Conservation (phyloP, 1,140 invertebrate species). For the Frieseomelitta varia region DNA sequence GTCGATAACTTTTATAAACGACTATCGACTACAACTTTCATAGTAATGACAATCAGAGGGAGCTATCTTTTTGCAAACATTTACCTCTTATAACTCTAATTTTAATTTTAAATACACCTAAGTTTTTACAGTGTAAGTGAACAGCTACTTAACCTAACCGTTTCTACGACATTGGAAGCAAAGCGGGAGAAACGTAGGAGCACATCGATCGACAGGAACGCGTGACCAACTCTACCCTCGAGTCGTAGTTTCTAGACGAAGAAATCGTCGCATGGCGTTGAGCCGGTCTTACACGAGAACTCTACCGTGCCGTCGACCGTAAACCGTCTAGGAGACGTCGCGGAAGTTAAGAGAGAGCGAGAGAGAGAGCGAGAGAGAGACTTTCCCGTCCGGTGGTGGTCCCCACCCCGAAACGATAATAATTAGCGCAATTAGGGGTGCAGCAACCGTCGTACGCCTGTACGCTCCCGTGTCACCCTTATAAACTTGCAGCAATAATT, state of each 20-base stretch:
- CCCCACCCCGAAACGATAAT: slow-evolving; percentile 62
- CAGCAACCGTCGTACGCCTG: slow-evolving; percentile 34
- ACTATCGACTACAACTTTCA: too few relatives aligned
- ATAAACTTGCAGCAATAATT: slow-evolving; percentile 66
- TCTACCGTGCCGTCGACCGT: slow-evolving; percentile 55
- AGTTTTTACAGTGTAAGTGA: too few relatives aligned
- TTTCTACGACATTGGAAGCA: too few relatives aligned
- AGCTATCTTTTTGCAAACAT: too few relatives aligned
- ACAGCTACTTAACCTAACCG: too few relatives aligned
- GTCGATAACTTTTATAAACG: too few relatives aligned
- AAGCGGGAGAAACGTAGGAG: too few relatives aligned
- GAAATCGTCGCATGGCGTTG: slow-evolving; percentile 41
- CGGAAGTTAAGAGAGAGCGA: slow-evolving; percentile 36
- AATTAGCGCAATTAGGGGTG: slow-evolving; percentile 68
- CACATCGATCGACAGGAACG: neutral
- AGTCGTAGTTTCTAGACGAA: slow-evolving; percentile 2
- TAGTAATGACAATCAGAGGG: too few relatives aligned
- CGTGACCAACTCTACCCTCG: too few relatives aligned
- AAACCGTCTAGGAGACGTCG: slow-evolving; percentile 56
- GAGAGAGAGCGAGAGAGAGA: slow-evolving; percentile 16
- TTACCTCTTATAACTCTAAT: too few relatives aligned
- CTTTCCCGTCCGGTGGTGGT: slow-evolving; percentile 14
- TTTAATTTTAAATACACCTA: too few relatives aligned
- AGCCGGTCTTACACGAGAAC: slow-evolving; percentile 9
- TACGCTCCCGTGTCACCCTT: slow-evolving; percentile 39